Evolutionary conservation across 2,113 vertebrate species (phyloP).

Genomic region (Parotia lawesii): DNA sequence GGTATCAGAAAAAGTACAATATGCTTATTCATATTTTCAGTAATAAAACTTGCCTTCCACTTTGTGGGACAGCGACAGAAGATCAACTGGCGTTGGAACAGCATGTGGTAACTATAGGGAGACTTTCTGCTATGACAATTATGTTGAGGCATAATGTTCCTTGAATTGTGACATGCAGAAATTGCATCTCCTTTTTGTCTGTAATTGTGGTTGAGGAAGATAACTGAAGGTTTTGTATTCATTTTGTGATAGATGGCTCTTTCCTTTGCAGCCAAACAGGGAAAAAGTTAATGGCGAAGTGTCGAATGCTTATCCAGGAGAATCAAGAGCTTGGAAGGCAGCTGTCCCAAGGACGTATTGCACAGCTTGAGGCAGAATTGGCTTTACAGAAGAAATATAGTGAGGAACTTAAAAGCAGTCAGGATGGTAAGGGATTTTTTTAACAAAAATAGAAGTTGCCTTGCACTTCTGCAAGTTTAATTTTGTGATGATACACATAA

Average conservation of each 20-base stretch:
- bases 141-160: constrained; percentile 56
- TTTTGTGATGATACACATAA: constrained; percentile 1
- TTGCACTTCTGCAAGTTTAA: constrained; percentile 49
- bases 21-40: constrained; percentile 58
- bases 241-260: constrained; percentile 94
- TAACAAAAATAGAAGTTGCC: constrained; percentile 55
- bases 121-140: constrained; percentile 59
- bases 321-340: constrained; percentile 99
- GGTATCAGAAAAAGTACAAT: constrained; percentile 41
- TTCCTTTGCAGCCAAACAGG: constrained; percentile 99
- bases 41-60: constrained; percentile 65
- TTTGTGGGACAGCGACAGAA: constrained; percentile 60
- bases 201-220: constrained; percentile 61
- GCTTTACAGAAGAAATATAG: constrained; percentile 99
- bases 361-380: constrained; percentile 97
- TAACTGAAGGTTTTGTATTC: constrained; percentile 72
- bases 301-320: constrained; percentile 99
- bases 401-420: constrained; percentile 99
- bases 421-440: constrained; percentile 89
- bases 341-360: constrained; percentile 98
- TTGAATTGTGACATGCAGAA: constrained; percentile 54
- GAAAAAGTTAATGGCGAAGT: constrained; percentile 99
- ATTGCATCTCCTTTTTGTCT: constrained; percentile 49
- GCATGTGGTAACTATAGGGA: constrained; percentile 63
- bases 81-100: constrained; percentile 52